Conservation (phyloP, 2,888 invertebrate genomes). For the Nycteola revayana region DNA sequence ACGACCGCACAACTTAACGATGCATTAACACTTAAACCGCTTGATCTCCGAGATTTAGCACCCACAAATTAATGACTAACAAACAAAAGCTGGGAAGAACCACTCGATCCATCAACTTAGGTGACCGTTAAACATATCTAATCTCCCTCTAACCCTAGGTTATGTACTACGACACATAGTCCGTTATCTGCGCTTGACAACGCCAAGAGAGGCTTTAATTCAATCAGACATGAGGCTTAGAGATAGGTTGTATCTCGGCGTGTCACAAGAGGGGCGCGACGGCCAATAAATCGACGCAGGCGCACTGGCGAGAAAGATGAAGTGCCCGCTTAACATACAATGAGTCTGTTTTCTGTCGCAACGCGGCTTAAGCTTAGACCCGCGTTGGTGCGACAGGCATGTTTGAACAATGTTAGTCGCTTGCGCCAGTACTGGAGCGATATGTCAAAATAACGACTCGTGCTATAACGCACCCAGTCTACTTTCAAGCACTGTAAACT, state of each 20-base stretch:
- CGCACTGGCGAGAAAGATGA: conserved; percentile 67
- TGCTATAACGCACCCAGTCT: no score
- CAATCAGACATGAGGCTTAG: conserved; percentile 45
- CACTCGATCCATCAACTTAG: conserved; percentile 30
- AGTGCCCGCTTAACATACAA: conserved; percentile 81
- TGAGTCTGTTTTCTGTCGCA: conserved; percentile 69
- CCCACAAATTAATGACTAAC: no score
- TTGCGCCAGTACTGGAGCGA: conserved; percentile 38
- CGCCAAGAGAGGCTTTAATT: conserved; percentile 51
- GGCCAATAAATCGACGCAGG: conserved; percentile 72
- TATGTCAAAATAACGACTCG: conserved; percentile 12
- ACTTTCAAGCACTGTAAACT: no score
- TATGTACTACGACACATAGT: conserved; percentile 29
- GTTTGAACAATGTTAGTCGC: conserved; percentile 35
- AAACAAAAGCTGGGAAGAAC: neutral
- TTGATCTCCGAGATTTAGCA: no score
- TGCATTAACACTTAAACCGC: no score
- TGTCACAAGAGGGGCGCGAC: conserved; percentile 71
- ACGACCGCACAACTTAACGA: no score
- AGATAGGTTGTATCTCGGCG: conserved; percentile 50
- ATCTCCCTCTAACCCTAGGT: conserved; percentile 34
- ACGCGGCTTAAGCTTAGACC: conserved; percentile 55
- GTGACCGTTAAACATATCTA: conserved; percentile 40
- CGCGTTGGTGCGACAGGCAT: conserved; percentile 41
- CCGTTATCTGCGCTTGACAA: conserved; percentile 49